Evolutionary conservation across 2,888 invertebrate species (phyloP), one percentile per base, ranked within the genome.

Genomic region (Candidula unifasciata): DNA sequence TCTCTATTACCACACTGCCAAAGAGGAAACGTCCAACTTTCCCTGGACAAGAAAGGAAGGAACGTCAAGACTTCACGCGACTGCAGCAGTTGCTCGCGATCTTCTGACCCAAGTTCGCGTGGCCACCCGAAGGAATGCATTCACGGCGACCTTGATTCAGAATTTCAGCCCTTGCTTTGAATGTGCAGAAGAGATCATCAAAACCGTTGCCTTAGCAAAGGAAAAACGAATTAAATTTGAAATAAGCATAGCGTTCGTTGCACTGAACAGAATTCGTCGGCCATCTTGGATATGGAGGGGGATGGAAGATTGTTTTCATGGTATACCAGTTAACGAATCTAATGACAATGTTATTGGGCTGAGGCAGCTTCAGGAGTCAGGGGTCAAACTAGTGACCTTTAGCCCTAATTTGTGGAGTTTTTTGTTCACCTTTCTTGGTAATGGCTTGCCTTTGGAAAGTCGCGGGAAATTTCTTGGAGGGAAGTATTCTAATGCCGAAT

Each of bases 101-200:
- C 80, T 86, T 54, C 60, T 86, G 66, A 86, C 86, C 6, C 86
- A 86, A 69, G 86, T 86, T 0, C 80, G 86, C 3, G 86, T 86
- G 57, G 80, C 86, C 1, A 86, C 83, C 5, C 83, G 69, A 71
- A 86, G 78, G 44, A 77, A 71, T n/a, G 30, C 69, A 1, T n/a
- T 83, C 60, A 44, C 83, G 2, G 86, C 80, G 37, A 83, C 86
- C 2, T 24, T 86, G 27, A 64, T 86, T 18, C 83, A 84, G 52
- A 86, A 86, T 74, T 64, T 78, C 73, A 86, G 86, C 44, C 86
- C 86, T 2, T 86, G 86, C 54, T 64, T 44, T 2, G 77, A 79
- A 8, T 86, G 86, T 37, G 82, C 60, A 5, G 84, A 76, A 24
- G 86, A 86, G 60, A 64, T 86, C 10, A 35, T 86, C 24, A 86